phyloP scores from a whole-genome alignment of 2,797 vertebrate genomes.

The Tinamus major region DNA sequence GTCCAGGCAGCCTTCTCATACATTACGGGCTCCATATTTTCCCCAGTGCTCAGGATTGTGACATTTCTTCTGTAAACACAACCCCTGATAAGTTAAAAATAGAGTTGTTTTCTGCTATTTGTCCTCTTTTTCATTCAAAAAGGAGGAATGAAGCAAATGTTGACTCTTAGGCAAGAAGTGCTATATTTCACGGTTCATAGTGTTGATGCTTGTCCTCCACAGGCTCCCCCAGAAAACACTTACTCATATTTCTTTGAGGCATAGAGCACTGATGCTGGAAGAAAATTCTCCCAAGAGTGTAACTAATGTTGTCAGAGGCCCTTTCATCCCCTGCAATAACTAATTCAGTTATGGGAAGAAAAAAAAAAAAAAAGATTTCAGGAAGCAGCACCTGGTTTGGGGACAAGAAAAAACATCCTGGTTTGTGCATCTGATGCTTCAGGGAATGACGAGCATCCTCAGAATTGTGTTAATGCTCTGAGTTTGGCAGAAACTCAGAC shows the following conservation, averaged over 20 bases:
- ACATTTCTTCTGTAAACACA: constrained; percentile 50
- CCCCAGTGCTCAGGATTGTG: neutral
- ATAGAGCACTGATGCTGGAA: neutral
- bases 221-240: neutral
- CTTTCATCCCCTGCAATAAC: neutral
- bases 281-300: neutral
- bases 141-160: constrained; percentile 19
- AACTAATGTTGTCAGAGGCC: neutral
- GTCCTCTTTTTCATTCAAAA: neutral
- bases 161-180: neutral
- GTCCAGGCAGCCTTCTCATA: constrained; percentile 17
- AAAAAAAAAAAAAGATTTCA: neutral
- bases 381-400: neutral
- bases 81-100: constrained; percentile 17
- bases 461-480: neutral
- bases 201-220: neutral
- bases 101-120: constrained; percentile 4
- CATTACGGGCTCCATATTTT: neutral
- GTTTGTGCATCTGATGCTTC: neutral
- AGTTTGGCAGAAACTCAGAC: neutral
- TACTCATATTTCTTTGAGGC: neutral
- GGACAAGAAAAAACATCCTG: neutral
- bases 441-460: neutral
- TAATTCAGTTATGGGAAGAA: neutral
- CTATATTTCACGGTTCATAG: neutral